phyloP scores from a whole-genome alignment of 2,113 vertebrate species.

The Phaethornis superciliosus region DNA sequence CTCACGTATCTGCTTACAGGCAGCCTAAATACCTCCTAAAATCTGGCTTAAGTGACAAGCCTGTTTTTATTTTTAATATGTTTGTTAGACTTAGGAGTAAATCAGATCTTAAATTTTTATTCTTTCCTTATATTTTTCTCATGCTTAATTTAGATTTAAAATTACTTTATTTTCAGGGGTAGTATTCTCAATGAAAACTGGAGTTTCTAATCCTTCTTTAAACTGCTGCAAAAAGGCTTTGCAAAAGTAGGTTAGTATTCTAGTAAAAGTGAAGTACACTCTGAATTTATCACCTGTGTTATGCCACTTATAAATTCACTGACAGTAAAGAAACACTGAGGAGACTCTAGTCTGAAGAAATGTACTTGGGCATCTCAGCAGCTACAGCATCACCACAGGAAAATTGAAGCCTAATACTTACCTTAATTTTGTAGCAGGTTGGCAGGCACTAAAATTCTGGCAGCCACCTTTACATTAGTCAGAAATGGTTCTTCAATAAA shows the following conservation, averaged over 20 bases:
- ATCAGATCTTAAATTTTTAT: background rate
- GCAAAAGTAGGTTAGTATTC: background rate
- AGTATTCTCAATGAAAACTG: background rate
- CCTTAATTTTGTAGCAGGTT: background rate
- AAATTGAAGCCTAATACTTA: background rate
- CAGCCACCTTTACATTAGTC: background rate
- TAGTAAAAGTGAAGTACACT: background rate
- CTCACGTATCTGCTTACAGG: background rate
- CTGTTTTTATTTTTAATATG: background rate
- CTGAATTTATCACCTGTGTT: background rate
- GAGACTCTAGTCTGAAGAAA: background rate
- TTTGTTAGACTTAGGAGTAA: background rate
- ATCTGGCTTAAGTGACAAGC: background rate
- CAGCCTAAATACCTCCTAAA: background rate
- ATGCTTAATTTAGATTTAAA: background rate
- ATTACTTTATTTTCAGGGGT: background rate
- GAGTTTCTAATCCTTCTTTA: background rate
- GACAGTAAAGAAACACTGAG: background rate
- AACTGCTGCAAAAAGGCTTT: background rate
- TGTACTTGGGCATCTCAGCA: background rate
- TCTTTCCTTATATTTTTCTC: background rate
- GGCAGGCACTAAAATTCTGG: background rate
- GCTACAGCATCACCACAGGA: rapidly evolving
- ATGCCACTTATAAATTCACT: background rate
- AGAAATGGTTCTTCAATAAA: background rate